Evolutionary conservation across 2,797 vertebrate species (phyloP), one percentile per base, ranked within the genome.

Genomic region (Acanthurus lineatus): DNA sequence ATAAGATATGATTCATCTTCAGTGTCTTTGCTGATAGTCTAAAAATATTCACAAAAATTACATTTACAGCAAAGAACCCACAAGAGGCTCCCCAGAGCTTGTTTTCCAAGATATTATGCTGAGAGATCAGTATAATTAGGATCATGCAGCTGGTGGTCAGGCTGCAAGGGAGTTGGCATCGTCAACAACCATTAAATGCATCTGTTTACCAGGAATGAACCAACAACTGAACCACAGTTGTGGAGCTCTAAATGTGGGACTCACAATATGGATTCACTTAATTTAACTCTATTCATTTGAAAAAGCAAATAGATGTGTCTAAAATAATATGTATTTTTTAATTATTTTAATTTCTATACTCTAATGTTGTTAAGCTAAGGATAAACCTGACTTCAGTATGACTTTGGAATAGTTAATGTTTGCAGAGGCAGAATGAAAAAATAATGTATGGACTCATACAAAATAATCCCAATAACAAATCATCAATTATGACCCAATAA

Each of bases 91-190:
- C 74, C 6, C 16, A 77, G 59, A 82, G 45, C 19, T 35, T 44
- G 28, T 69, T 63, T 63, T 65, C 76, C 69, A 54, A 76, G 73
- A 65, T 64, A 74, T 73, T 68, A 63, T 61, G 76, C 74, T 48
- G 20, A 28, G 12, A 64, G 51, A 56, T 79, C 51, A 28, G 69
- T 2, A 40, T 73, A 61, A 85, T 79, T 73, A 76, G 40, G 53
- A 65, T 67, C 68, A 75, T 49, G 65, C 82, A 85, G 85, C 82
- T 84, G 82, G 57, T 63, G 48, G 63, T 69, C 73, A 79, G 74
- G 15, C 66, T 66, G 76, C 58, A 68, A 76, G 48, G 77, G 64
- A 77, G 69, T 45, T 79, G 79, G 72, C 81, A 42, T 11, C 40
- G 3, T 42, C 10, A 42, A 42, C 40, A 42, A 20, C 51, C 47